Percentiles rank a stretch among this genome's conserved stretches.
Conservation (phyloP, 2,113 vertebrate species). For the Oreotrochilus melanogaster region DNA sequence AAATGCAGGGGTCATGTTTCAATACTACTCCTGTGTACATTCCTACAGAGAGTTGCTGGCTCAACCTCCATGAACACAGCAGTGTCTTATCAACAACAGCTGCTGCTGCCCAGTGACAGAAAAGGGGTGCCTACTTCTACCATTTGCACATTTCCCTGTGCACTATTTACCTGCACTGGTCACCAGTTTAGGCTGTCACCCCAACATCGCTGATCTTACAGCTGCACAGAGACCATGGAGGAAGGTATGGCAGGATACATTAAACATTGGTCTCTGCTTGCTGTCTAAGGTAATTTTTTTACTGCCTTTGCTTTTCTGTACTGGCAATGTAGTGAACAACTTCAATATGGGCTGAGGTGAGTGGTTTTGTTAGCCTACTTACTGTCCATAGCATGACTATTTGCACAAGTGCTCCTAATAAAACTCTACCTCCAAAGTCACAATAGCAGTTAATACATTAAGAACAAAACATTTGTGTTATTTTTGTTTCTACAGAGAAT, state of each 20-base stretch:
- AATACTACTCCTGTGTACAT: neutral
- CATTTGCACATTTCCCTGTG: neutral
- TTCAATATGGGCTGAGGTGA: neutral
- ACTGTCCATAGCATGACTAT: neutral
- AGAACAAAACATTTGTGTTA: neutral
- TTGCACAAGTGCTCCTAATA: slow-evolving; percentile 44
- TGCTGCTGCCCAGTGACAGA: neutral
- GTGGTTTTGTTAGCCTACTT: neutral
- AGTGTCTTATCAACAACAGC: neutral
- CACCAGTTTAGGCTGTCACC: neutral
- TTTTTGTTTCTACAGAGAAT: neutral
- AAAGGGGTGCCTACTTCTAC: neutral
- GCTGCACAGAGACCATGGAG: neutral
- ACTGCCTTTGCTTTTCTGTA: neutral
- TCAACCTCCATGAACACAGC: neutral
- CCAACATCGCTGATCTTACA: neutral
- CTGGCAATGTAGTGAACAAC: neutral
- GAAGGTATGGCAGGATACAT: neutral
- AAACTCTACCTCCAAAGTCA: slow-evolving; percentile 13
- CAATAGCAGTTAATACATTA: slow-evolving; percentile 44
- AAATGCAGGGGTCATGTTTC: neutral
- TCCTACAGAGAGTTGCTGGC: neutral
- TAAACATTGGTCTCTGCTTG: neutral
- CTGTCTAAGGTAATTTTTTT: neutral
- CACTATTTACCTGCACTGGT: neutral